Base-by-base conservation (phyloP, 2,888 invertebrate species). In the Acrobasis suavella region DNA sequence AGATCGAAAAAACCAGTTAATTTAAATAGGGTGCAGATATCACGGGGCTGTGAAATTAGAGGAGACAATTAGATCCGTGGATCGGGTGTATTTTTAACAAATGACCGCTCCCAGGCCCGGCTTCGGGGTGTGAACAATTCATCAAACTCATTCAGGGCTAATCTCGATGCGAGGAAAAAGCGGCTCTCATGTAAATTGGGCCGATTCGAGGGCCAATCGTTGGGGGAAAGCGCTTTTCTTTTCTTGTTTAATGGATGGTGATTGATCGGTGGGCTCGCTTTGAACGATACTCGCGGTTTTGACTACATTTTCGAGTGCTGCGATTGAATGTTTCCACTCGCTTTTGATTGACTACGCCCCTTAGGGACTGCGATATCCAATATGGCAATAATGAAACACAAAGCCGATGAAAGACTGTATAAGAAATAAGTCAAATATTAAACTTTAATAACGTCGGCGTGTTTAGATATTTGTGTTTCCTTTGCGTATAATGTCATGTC, bases 21-120 rank as follows among this genome's bases (percentile, higher is more conserved):
- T 86, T 85, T 83, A 76, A 83, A 82, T 76, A 70, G 77, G 78
- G 81, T 75, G 81, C 81, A 86, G 87, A 87, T 88, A 89, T 88
- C 89, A 87, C 80, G 84, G 82, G 89, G 86, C 91, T 86, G 88
- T 91, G 90, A 91, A 91, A 92, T 91, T 89, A 91, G 91, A 92
- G 89, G 80, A 91, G 91, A 91, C 92, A 92, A 92, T 92, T 91
- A 91, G 89, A 91, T 91, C 89, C 89, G 76, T 82, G 89, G 91
- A 89, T 89, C 89, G 89, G 89, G 89, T 91, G 92, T 92, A 91
- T 92, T 92, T 92, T 92, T 92, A 92, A 92, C 92, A 92, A 91
- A 92, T 92, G 92, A 90, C 91, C 90, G 88, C 77, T 82, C 82
- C 75, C 69, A 69, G 74, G 69, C 69, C 73, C 77, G 74, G 76